phyloP scores from a whole-genome alignment of 2,113 vertebrate genomes.

The Theristicus caerulescens region DNA sequence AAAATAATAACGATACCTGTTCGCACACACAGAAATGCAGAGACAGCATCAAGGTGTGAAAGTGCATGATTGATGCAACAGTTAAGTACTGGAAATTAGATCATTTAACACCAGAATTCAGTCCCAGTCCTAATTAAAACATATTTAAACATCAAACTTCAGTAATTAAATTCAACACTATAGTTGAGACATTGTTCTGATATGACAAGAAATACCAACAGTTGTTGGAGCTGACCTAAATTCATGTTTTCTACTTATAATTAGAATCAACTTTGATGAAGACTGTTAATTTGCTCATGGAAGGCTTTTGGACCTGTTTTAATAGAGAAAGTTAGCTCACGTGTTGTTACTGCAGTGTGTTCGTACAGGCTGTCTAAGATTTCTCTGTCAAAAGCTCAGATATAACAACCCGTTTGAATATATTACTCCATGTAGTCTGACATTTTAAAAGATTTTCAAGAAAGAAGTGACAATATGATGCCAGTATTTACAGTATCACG shows the following conservation, averaged over 20 bases:
- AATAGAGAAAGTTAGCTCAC: background rate
- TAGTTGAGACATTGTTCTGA: background rate
- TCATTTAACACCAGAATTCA: background rate
- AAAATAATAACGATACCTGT: background rate
- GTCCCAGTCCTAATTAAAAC: background rate
- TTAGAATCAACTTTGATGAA: background rate
- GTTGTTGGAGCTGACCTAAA: constrained; percentile 6
- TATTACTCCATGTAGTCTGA: constrained; percentile 7
- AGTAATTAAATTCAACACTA: constrained; percentile 6
- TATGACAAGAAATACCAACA: background rate
- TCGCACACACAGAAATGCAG: background rate
- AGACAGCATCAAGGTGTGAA: background rate
- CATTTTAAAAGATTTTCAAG: constrained; percentile 43
- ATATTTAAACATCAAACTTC: constrained; percentile 15
- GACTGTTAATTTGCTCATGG: background rate
- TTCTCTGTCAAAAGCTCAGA: constrained; percentile 23
- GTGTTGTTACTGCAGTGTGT: background rate
- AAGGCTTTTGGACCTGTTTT: background rate
- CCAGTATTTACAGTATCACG: constrained; percentile 14
- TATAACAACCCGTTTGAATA: constrained; percentile 4
- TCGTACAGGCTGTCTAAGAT: background rate
- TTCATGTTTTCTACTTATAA: constrained; percentile 18
- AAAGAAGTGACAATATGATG: constrained; percentile 29
- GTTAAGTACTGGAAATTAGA: constrained; percentile 8
- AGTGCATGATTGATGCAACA: background rate